Percentiles rank a stretch among this genome's conserved stretches.
phyloP scores from a whole-genome alignment of 2,113 vertebrate species.

The Marcusenius ussheri region DNA sequence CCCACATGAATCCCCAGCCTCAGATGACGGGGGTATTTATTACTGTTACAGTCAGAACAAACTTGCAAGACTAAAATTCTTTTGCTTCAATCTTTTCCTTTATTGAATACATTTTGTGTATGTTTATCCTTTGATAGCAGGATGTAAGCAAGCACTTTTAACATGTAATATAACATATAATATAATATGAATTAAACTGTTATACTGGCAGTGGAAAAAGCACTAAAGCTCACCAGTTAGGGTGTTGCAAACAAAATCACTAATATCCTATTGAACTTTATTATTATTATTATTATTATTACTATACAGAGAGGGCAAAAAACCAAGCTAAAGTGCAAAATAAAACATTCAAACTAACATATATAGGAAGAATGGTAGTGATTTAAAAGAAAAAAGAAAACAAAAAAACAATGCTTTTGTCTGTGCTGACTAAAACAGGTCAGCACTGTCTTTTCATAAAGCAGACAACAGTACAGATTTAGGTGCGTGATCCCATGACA shows the following conservation, averaged over 20 bases:
- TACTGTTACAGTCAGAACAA: background rate
- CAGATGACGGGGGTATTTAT: background rate
- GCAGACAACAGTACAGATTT: background rate
- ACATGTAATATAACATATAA: background rate
- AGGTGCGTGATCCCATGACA: background rate
- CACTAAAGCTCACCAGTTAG: background rate
- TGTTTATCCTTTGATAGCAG: background rate
- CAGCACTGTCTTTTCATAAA: too few species aligned
- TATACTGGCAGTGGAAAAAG: background rate
- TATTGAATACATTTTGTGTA: background rate
- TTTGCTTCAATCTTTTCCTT: background rate
- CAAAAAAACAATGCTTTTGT: too few species aligned
- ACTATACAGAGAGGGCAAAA: too few species aligned
- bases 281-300: background rate
- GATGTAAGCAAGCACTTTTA: background rate
- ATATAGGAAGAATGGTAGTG: too few species aligned
- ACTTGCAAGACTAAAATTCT: background rate
- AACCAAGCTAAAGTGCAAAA: too few species aligned
- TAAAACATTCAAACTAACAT: too few species aligned
- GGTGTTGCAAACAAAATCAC: background rate
- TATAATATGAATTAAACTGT: background rate
- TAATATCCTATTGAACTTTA: background rate
- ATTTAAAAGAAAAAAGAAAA: too few species aligned
- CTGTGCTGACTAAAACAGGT: too few species aligned
- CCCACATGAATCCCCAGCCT: background rate